These are phyloP conservation scores for Acanthurus leucopareius DNA, from an alignment of 2,797 vertebrate species.

Conservation along the genomic window DNA sequence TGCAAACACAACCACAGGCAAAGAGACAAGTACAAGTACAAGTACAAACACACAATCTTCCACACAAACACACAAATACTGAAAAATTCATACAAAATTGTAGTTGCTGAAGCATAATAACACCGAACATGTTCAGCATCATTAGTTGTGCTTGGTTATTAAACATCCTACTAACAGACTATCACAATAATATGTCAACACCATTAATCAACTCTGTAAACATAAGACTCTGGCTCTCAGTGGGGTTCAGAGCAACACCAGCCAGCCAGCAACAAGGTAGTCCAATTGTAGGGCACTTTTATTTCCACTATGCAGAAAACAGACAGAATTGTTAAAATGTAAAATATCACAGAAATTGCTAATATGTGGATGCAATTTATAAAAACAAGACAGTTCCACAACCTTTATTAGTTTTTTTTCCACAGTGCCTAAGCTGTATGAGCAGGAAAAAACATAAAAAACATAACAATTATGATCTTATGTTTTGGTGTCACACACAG, in stretches of 20 bases:
- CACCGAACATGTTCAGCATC: constrained; percentile 63
- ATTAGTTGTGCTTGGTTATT: constrained; percentile 76
- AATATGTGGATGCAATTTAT: too few relatives aligned
- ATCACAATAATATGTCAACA: constrained; percentile 66
- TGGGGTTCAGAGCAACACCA: constrained; percentile 29
- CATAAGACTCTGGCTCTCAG: constrained; percentile 40
- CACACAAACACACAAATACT: constrained; percentile 20
- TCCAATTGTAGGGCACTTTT: too few relatives aligned
- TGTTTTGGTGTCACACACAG: too few relatives aligned
- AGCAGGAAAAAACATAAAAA: too few relatives aligned
- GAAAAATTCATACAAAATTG: constrained; percentile 13
- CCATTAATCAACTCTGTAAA: constrained; percentile 66
- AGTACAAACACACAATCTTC: background rate
- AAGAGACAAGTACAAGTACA: background rate
- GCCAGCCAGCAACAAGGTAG: background rate
- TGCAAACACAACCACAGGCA: background rate
- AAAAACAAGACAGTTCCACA: too few relatives aligned
- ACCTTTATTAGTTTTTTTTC: too few relatives aligned
- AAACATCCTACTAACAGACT: constrained; percentile 63
- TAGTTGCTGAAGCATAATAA: constrained; percentile 47
- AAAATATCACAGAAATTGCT: too few relatives aligned
- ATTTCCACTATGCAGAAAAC: too few relatives aligned
- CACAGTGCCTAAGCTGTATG: too few relatives aligned
- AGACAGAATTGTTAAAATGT: too few relatives aligned
- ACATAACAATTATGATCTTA: too few relatives aligned